Base-by-base conservation (phyloP, 2,797 vertebrate genomes). In the Enteromius paludinosus region DNA sequence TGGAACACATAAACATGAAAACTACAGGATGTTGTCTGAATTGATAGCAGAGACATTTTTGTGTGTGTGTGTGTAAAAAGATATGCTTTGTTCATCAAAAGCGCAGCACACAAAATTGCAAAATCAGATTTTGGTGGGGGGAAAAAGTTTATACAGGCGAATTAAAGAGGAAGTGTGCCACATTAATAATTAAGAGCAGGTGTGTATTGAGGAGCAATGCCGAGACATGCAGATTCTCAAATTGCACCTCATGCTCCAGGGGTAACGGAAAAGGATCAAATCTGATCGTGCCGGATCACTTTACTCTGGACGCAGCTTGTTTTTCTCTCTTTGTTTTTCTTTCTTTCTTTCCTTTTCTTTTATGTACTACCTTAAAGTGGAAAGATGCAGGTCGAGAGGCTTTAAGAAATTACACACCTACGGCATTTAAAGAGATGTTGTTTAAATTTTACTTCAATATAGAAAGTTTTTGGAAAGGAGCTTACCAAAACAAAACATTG, bases 231-330 rank as follows among this genome's bases (percentile, higher is more conserved):
- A 86, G 90, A 94, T 92, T 94, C 95, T 95, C 94, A 89, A 92
- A 92, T 95, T 91, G 92, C 94, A 86, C 87, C 88, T 93, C 78
- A 88, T 87, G 90, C 92, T 92, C 90, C 52, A 71, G 90, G 90
- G 87, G 91, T 82, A 94, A 85, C 93, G 93, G 92, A 94, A 95
- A 94, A 92, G 87, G 88, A 90, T 93, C 91, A 94, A 95, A 95
- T 95, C 94, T 94, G 93, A 95, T 94, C 93, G 85, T 80, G 91
- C 84, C 85, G 90, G 93, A 94, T 96, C 94, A 92, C 88, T 92
- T 95, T 94, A 92, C 94, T 91, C 35, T 73, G 74, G 54, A 62
- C 71, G 78, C 69, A 65, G 78, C 66, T 84, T 75, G 41, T 64
- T 82, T 62, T 75, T 70, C n/a, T 69, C 25, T 65, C 70, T 41